Evolutionary conservation across 2,797 vertebrate species (phyloP).

Genomic region (Momotus momota): DNA sequence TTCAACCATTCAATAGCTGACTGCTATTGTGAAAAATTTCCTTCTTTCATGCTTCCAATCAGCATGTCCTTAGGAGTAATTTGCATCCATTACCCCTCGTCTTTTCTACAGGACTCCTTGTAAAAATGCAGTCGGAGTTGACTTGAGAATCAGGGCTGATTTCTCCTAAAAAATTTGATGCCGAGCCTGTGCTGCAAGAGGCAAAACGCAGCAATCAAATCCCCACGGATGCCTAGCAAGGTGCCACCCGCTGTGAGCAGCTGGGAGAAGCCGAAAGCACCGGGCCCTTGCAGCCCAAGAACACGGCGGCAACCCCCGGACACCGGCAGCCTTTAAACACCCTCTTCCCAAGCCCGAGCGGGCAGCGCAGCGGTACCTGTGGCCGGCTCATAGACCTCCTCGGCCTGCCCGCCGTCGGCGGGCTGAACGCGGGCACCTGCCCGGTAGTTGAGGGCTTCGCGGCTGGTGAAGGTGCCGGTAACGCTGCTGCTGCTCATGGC

Average conservation of each 20-base stretch:
- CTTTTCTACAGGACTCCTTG: not conserved
- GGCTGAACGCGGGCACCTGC: constrained; percentile 83
- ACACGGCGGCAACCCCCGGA: not conserved
- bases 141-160: too few species aligned
- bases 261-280: fast-evolving
- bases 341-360: not conserved
- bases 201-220: fast-evolving
- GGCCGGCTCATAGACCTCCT: constrained; percentile 91
- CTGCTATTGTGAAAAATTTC: not conserved
- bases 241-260: not conserved
- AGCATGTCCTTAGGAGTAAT: not conserved
- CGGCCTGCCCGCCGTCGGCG: constrained; percentile 72
- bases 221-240: not conserved
- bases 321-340: not conserved
- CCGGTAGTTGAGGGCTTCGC: constrained; percentile 89
- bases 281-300: not conserved
- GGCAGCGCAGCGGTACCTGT: constrained; percentile 79
- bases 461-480: constrained; percentile 80
- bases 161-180: fast-evolving
- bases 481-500: constrained; percentile 76
- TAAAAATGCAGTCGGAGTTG: not conserved
- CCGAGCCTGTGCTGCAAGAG: fast-evolving
- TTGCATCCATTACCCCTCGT: too few species aligned
- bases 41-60: too few species aligned
- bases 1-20: not conserved